phyloP scores from a whole-genome alignment of 2,113 vertebrate species.

The Lycocorax pyrrhopterus region DNA sequence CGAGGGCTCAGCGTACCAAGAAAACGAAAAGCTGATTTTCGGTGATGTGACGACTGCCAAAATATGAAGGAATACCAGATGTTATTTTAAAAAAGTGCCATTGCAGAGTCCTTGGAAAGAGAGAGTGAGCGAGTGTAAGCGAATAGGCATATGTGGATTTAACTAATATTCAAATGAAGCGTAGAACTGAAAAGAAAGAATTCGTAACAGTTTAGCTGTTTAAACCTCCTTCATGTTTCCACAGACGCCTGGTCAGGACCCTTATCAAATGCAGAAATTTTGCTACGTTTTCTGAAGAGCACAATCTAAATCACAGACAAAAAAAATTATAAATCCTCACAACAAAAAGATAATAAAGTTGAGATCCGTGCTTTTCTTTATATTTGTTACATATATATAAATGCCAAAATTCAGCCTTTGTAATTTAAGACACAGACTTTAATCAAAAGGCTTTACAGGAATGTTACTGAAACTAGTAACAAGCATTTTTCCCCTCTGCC shows the following conservation, averaged over 20 bases:
- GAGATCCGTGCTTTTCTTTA: not conserved
- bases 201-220: not conserved
- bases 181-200: conserved; percentile 31
- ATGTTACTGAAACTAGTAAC: not conserved
- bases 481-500: not conserved
- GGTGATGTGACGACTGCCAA: conserved; percentile 44
- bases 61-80: conserved; percentile 66
- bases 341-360: not conserved
- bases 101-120: conserved; percentile 41
- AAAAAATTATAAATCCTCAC: not conserved
- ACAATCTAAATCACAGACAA: not conserved
- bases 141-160: conserved; percentile 29
- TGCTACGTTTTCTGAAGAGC: not conserved
- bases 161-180: conserved; percentile 34
- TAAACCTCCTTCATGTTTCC: not conserved
- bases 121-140: not conserved
- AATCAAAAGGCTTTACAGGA: not conserved
- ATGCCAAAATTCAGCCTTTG: not conserved
- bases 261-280: conserved; percentile 20
- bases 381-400: not conserved
- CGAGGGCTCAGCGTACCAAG: not conserved
- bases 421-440: not conserved
- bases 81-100: conserved; percentile 48
- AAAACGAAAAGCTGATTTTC: conserved; percentile 53
- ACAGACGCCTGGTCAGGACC: not conserved